phyloP scores from a whole-genome alignment of 2,113 vertebrate genomes.

The Perognathus longimembris region DNA sequence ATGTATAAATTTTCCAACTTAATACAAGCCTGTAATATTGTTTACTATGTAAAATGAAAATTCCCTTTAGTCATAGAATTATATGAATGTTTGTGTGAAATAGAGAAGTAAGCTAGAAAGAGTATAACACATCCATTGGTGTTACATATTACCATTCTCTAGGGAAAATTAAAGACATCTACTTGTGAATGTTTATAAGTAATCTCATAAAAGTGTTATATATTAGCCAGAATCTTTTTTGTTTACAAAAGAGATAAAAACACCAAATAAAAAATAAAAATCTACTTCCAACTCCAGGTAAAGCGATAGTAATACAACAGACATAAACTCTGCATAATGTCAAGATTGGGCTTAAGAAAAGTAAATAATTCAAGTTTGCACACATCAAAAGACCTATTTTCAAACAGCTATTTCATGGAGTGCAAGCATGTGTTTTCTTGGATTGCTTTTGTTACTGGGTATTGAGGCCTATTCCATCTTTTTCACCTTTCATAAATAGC shows the following conservation, averaged over 20 bases:
- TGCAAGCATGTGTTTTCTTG: neutral
- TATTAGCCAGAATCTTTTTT: neutral
- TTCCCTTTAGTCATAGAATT: conserved; percentile 30
- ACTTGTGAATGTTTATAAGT: neutral
- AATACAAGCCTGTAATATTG: conserved; percentile 49
- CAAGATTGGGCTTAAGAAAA: conserved; percentile 42
- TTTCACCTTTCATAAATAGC: conserved; percentile 33
- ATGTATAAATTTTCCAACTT: conserved; percentile 65
- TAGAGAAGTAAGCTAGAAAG: neutral
- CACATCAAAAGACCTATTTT: neutral
- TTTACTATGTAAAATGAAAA: conserved; percentile 54
- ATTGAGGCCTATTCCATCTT: conserved; percentile 9
- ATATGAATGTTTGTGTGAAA: neutral
- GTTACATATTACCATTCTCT: conserved; percentile 34
- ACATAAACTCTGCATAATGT: neutral
- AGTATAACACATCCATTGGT: neutral
- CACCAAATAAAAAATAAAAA: neutral
- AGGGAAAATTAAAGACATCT: conserved; percentile 6
- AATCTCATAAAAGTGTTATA: neutral
- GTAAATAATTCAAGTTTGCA: neutral
- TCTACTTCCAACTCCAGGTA: neutral
- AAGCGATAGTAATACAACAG: neutral
- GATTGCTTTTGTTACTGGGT: conserved; percentile 29
- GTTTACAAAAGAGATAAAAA: conserved; percentile 11
- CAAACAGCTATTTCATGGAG: conserved; percentile 43